Base-by-base conservation (phyloP, 2,113 vertebrate genomes). In the Lynx canadensis region DNA sequence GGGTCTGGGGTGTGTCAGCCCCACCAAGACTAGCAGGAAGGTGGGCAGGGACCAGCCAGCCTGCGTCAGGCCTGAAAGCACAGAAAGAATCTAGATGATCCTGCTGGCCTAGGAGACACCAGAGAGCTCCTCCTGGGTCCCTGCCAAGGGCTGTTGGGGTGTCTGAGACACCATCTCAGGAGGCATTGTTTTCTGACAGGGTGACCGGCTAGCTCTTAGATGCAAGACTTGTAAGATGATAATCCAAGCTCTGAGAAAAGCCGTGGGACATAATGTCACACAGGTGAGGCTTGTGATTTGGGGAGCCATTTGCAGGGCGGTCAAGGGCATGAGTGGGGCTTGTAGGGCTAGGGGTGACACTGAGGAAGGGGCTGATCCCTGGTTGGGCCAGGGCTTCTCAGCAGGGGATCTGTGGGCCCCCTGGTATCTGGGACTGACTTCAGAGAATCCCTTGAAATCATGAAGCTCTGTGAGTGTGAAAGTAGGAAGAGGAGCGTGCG, bases 181-280 rank as follows among this genome's bases (percentile, higher is more conserved):
- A 45, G 0, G 7, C 45, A 45, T 45, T 45, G 45, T 45, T 69
- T 93, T 38, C 57, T 76, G 21, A 50, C 74, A 97, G 96, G 27
- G 1, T 38, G 36, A 81, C 36, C 63, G 57, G 79, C 14, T 1
- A 4, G 36, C 36, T n/a, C 0, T 6, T 13, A 0, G 0, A 55
- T 97, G 94, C 33, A 0, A 0, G 10, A 0, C 2, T 3, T 95
- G 94, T 18, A 19, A 2, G 65, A 10, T 0, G 55, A 80, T 86
- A 45, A 33, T 97, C 4, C 3, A 80, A n/a, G 4, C 0, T 1
- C 36, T 97, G 71, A 0, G 33, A 57, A 0, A 11, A 1, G 10
- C 68, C 36, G 45, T 90, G 90, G 68, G 93, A 48, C 0, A 57
- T 0, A 10, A 74, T 1, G 45, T 45, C 16, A 27, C 7, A 0